These are phyloP conservation scores for Crotalus viridis DNA, from an alignment of 2,113 vertebrate species.

Conservation along the genomic window DNA sequence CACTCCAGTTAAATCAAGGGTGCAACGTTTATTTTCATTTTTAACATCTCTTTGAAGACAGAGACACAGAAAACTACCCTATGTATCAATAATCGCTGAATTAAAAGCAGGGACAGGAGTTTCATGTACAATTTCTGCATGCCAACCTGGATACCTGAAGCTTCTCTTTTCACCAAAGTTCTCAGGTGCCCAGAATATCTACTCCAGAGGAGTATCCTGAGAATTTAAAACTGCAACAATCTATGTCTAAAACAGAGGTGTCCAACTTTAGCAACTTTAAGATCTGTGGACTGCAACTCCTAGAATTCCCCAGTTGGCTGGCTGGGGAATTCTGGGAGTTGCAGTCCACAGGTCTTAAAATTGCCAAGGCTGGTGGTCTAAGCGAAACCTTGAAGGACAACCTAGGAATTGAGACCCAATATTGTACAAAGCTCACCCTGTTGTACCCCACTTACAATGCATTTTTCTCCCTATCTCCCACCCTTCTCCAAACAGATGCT, in stretches of 20 bases:
- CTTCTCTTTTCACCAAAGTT: not conserved
- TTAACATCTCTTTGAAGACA: not conserved
- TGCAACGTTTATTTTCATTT: not conserved
- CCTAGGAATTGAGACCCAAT: not conserved
- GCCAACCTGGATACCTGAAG: not conserved
- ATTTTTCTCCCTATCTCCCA: constrained; percentile 30
- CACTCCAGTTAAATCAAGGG: not conserved
- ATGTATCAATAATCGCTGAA: not conserved
- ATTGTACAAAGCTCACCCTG: constrained; percentile 15
- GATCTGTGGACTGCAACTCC: not conserved
- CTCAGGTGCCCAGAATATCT: not conserved
- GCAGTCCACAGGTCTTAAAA: not conserved
- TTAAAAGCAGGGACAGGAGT: not conserved
- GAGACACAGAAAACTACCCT: not conserved
- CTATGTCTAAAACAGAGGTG: not conserved
- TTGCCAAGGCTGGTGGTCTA: not conserved
- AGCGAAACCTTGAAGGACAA: not conserved
- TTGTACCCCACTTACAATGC: constrained; percentile 29
- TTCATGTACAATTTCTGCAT: not conserved
- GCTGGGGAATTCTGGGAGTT: not conserved
- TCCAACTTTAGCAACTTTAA: not conserved
- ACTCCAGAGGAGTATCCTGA: not conserved
- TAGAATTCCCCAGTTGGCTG: not conserved
- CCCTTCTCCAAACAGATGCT: constrained; percentile 44
- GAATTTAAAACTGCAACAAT: not conserved